Percentiles rank a stretch among this genome's conserved stretches.
Evolutionary conservation across 1,140 invertebrate genomes (phyloP).

Genomic region (Drosophila chauvacae): DNA sequence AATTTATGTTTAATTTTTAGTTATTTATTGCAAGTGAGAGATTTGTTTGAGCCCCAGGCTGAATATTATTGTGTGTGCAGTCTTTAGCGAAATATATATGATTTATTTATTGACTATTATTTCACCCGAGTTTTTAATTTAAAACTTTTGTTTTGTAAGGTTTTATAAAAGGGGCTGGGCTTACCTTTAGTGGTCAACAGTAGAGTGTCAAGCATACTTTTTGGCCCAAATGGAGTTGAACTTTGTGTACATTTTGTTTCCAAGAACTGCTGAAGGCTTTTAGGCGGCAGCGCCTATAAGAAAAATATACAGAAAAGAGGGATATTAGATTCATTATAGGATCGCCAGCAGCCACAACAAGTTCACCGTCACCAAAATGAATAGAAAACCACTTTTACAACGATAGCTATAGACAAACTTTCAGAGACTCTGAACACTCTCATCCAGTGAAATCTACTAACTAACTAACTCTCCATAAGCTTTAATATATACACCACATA

Average conservation of each 20-base stretch:
- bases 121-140: conserved; percentile 1
- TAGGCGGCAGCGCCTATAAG: conserved; percentile 11
- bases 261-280: conserved; percentile 10
- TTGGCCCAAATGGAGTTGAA: conserved; percentile 1
- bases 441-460: conserved; percentile 70
- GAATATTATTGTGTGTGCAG: conserved; percentile 52
- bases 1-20: conserved; percentile 63
- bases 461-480: conserved; percentile 76
- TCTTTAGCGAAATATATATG: conserved; percentile 72
- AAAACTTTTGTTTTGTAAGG: background rate
- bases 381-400: conserved; percentile 19
- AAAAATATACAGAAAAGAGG: conserved; percentile 4
- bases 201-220: conserved; percentile 32
- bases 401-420: conserved; percentile 29
- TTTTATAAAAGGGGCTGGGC: background rate
- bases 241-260: background rate
- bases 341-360: background rate
- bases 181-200: conserved; percentile 7
- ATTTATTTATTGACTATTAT: conserved; percentile 73
- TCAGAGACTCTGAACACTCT: conserved; percentile 36
- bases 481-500: conserved; percentile 66
- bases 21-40: conserved; percentile 67
- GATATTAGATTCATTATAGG: conserved; percentile 1
- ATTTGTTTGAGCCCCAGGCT: conserved; percentile 54
- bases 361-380: background rate